Evolutionary conservation across 2,113 vertebrate genomes (phyloP), one percentile per base, ranked within the genome.

Genomic region (Rallus limicola): DNA sequence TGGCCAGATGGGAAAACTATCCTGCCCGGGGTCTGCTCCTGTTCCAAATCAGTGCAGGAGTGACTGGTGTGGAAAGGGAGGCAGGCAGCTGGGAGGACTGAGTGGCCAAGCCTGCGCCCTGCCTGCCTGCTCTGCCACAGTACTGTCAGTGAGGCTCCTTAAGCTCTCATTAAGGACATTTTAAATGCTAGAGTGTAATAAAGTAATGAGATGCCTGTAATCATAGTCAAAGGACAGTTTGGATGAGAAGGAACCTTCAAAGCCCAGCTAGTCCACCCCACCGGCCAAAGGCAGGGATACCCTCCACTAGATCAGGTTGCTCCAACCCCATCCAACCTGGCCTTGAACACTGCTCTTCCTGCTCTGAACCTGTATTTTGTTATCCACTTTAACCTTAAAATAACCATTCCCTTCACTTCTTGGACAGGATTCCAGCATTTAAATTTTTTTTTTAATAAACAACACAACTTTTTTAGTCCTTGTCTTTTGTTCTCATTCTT

Each of bases 401-500:
- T 52, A 96, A 52, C 25, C 0, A 0, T 58, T 88, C 42, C 44
- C 36, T 87, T 62, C 17, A 40, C 6, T 86, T 86, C 46, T 70
- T 55, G 83, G n/a, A 6, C 60, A 59, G 52, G 20, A 84, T 70
- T 56, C 17, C 44, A 83, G 56, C 28, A 55, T 70, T 94, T 67
- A 63, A 36, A n/a, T n/a, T n/a, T 36, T 2, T 29, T 72, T 83
- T 77, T 88, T 53, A 87, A 85, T 84, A 76, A 92, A 86, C 28
- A 59, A n/a, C 23, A 69, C 19, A 1, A 76, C 19, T 74, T 83
- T 86, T 88, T 92, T 65, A 86, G 15, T n/a, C 86, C 18, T 88
- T 74, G 34, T 28, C 16, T 86, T 85, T 87, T 82, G 28, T 86
- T 92, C 92, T 83, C 64, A 52, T 90, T 97, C 71, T 83, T 80